Conservation (phyloP, 2,888 invertebrate species). For the Pedicia rivosa region DNA sequence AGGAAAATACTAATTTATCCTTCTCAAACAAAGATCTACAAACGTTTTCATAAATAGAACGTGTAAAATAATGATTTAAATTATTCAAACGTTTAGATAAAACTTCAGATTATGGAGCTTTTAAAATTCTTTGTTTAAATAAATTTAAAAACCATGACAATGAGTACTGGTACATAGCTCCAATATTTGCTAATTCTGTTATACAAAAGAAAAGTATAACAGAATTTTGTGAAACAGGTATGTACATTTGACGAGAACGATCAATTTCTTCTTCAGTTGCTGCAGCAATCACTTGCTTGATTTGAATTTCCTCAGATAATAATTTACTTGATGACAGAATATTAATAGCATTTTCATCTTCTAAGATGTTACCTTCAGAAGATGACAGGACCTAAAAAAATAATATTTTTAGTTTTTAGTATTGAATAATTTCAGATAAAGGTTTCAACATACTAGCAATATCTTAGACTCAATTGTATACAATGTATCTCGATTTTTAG, state of each 20-base stretch:
- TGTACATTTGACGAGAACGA: slow-evolving; percentile 68
- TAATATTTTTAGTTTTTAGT: no score
- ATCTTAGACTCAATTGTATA: slow-evolving; percentile 93
- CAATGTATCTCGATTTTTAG: slow-evolving; percentile 70
- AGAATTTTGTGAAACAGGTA: slow-evolving; percentile 72
- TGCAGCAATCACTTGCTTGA: slow-evolving; percentile 67
- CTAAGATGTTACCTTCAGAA: slow-evolving; percentile 85
- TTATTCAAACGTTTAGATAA: slow-evolving; percentile 50
- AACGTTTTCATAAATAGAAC: slow-evolving; percentile 77
- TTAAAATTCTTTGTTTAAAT: slow-evolving; percentile 65
- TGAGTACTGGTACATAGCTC: slow-evolving; percentile 95
- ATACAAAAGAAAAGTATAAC: slow-evolving; percentile 87
- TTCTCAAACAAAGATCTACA: slow-evolving; percentile 90
- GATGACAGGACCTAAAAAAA: slow-evolving; percentile 40
- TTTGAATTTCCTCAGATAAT: slow-evolving; percentile 76
- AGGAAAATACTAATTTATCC: slow-evolving; percentile 85
- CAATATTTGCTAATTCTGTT: slow-evolving; percentile 73
- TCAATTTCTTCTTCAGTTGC: slow-evolving; percentile 79
- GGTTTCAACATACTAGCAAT: slow-evolving; percentile 46
- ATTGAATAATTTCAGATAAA: not conserved
- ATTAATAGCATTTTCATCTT: slow-evolving; percentile 87
- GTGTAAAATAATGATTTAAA: slow-evolving; percentile 71
- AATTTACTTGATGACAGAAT: slow-evolving; percentile 79
- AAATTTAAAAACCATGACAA: slow-evolving; percentile 81
- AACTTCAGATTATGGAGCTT: slow-evolving; percentile 52